phyloP scores from a whole-genome alignment of 2,888 invertebrate genomes.

The Hesperia comma region DNA sequence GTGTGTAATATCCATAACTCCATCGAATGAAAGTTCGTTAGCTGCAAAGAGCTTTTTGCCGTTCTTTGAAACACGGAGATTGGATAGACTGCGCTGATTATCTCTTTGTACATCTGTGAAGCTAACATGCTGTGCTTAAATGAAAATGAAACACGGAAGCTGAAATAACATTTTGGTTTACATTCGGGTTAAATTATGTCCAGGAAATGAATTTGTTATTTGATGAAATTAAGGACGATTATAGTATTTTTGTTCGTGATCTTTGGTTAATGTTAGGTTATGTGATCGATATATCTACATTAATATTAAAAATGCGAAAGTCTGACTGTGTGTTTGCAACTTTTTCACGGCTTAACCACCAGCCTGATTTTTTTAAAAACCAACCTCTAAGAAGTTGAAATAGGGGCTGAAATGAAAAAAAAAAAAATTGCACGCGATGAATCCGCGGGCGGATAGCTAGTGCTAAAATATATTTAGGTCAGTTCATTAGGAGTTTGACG shows the following conservation, averaged over 20 bases:
- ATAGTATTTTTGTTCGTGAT: background rate
- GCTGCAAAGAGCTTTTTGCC: constrained; percentile 11
- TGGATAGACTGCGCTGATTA: constrained; percentile 12
- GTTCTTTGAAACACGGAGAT: constrained; percentile 16
- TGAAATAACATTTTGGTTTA: constrained; percentile 1
- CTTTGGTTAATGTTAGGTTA: too few relatives aligned
- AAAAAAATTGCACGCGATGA: too few relatives aligned
- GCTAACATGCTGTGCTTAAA: constrained; percentile 1
- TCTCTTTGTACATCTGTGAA: constrained; percentile 16
- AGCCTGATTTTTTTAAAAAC: too few relatives aligned
- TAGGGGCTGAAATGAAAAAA: too few relatives aligned
- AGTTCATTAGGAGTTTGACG: too few relatives aligned
- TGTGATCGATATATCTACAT: too few relatives aligned
- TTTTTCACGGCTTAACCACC: too few relatives aligned
- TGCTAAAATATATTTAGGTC: too few relatives aligned
- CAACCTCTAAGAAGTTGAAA: too few relatives aligned
- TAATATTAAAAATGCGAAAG: too few relatives aligned
- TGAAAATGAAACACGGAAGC: constrained; percentile 1
- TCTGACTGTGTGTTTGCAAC: too few relatives aligned
- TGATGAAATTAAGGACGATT: background rate
- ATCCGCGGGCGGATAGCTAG: too few relatives aligned
- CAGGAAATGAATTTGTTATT: background rate
- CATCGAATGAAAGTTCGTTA: constrained; percentile 19
- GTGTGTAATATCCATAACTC: constrained; percentile 19
- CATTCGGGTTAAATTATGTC: background rate